Conservation (phyloP, 2,888 invertebrate genomes). For the Pantelozetes paolii region DNA sequence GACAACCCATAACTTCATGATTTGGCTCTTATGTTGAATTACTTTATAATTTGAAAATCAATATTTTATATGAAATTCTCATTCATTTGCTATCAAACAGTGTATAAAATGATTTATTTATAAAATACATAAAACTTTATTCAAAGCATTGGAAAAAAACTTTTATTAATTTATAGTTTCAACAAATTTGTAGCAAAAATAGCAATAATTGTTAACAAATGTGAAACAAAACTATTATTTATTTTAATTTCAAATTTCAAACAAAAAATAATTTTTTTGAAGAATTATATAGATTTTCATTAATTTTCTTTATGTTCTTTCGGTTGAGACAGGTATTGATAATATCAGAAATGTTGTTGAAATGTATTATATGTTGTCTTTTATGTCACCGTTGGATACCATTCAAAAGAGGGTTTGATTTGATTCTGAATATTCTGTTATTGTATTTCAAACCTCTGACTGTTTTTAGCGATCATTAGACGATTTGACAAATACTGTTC, state of each 20-base stretch:
- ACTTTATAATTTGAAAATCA: not conserved
- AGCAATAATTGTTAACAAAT: not conserved
- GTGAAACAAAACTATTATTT: no score
- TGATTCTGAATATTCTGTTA: not conserved
- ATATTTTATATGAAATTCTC: not conserved
- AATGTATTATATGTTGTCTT: constrained; percentile 17
- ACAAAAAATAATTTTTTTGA: not conserved
- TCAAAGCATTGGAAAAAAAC: no score
- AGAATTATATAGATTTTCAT: not conserved
- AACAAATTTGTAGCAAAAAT: no score
- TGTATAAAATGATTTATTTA: not conserved
- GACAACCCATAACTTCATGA: constrained; percentile 36
- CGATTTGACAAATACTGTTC: not conserved
- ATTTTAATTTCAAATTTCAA: not conserved
- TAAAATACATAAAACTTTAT: no score
- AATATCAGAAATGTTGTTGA: not conserved
- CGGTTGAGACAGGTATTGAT: not conserved
- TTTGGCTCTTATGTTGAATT: not conserved
- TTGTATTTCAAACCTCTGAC: not conserved
- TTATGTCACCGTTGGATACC: constrained; percentile 34
- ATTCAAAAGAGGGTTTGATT: not conserved
- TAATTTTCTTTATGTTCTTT: not conserved
- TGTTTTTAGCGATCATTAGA: not conserved
- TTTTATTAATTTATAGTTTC: no score
- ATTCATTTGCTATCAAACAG: not conserved